Evolutionary conservation across 2,113 vertebrate genomes (phyloP).

Genomic region (Plotosus lineatus): DNA sequence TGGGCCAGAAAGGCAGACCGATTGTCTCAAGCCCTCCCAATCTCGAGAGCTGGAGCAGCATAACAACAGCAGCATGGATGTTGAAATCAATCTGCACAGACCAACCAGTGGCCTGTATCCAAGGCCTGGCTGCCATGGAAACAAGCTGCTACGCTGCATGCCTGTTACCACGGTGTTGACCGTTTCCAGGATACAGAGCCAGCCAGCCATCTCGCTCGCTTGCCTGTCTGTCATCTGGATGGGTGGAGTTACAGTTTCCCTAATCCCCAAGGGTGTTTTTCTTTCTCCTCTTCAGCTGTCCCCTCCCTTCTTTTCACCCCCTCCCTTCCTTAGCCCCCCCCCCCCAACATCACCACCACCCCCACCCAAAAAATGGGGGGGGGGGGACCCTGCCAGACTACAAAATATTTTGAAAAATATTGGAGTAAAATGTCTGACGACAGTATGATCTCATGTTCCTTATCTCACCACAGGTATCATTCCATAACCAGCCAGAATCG

Average conservation of each 20-base stretch:
- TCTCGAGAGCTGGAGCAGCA: slow-evolving; percentile 66
- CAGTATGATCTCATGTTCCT: slow-evolving; percentile 53
- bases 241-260: slow-evolving; percentile 44
- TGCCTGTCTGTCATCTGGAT: slow-evolving; percentile 60
- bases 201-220: slow-evolving; percentile 63
- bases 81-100: slow-evolving; percentile 49
- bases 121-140: slow-evolving; percentile 73
- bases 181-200: slow-evolving; percentile 56
- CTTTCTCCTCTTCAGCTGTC: slow-evolving; percentile 60
- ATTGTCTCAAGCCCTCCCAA: slow-evolving; percentile 48
- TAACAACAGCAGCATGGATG: slow-evolving; percentile 70
- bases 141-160: slow-evolving; percentile 66
- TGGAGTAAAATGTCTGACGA: slow-evolving; percentile 58
- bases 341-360: too few species aligned
- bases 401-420: slow-evolving; percentile 54
- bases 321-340: background rate
- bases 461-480: background rate
- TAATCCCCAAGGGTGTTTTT: slow-evolving; percentile 53
- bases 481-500: background rate
- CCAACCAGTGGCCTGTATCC: slow-evolving; percentile 80
- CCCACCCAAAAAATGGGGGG: too few species aligned
- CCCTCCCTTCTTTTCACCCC: slow-evolving; percentile 51
- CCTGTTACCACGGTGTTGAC: slow-evolving; percentile 75
- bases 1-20: slow-evolving; percentile 37
- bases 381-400: slow-evolving; percentile 34